phyloP scores from a whole-genome alignment of 2,797 vertebrate genomes.

The Sparus aurata region DNA sequence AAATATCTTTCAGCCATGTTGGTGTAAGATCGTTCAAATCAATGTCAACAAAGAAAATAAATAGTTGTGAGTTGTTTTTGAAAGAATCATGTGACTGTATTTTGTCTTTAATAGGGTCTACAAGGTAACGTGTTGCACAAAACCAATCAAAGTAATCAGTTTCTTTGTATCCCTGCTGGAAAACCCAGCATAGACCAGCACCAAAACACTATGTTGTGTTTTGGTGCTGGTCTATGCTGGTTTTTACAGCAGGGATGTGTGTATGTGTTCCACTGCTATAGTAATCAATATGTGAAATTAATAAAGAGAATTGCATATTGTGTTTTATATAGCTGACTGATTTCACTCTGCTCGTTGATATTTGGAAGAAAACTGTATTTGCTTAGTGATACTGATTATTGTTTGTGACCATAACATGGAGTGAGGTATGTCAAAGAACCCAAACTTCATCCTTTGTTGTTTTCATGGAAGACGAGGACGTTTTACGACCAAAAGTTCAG shows the following conservation, averaged over 20 bases:
- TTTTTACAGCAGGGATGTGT: too few species aligned
- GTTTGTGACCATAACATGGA: not conserved
- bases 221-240: too few species aligned
- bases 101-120: not conserved
- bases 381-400: not conserved
- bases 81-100: not conserved
- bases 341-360: not conserved
- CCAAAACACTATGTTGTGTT: too few species aligned
- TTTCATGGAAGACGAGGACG: not conserved
- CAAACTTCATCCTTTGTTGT: not conserved
- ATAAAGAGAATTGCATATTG: not conserved
- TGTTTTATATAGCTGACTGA: not conserved
- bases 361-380: not conserved
- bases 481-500: constrained; percentile 5
- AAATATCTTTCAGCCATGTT: not conserved
- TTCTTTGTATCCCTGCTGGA: too few species aligned
- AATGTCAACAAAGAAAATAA: not conserved
- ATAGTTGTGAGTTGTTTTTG: not conserved
- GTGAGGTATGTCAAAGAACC: not conserved
- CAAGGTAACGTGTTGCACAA: not conserved
- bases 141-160: not conserved
- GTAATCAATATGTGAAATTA: too few species aligned
- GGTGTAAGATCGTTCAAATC: not conserved
- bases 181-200: too few species aligned
- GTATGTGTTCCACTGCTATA: too few species aligned